Base-by-base conservation (phyloP, 64 coral and sea anemone species). In the Platygyra sinensis region DNA sequence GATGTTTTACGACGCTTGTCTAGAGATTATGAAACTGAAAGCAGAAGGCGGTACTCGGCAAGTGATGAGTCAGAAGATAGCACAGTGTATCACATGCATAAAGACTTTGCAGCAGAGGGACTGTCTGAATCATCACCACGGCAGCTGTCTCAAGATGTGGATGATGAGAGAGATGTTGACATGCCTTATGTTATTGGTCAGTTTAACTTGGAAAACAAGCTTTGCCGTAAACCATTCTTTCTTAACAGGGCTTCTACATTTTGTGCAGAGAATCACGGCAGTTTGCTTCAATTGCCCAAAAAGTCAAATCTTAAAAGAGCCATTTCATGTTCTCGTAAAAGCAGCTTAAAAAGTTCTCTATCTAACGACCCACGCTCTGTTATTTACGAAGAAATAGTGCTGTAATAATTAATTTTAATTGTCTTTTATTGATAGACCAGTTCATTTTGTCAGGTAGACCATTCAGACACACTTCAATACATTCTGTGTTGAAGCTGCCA, bases 101-200 rank as follows among this genome's bases (percentile, higher is more conserved):
- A 83, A 19, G 22, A 33, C 32, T 11, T 25, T 25, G 10, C 33
- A 39, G 61, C 20, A 2, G 62, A 38, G 81, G 22, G 39, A 8
- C 30, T 49, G 22, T 71, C 73, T 17, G 72, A 74, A 64, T 52
- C 87, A 46, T 89, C 76, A 51, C 79, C 32, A 13, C 42, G 78
- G 63, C 79, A 94, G 75, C 74, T 52, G 30, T 85, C 59, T 18
- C 72, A 85, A 84, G 92, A 89, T 10, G 72, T 89, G 30, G 80
- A 80, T 42, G 72, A 89, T 30, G 92, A 94, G 60, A 88, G 92
- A 59, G 88, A 88, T 77, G 87, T 94, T 65, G 87, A 94, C 76
- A 55, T 76, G 39, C 92, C 92, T 38, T 94, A 94, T 77, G 92
- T 94, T 11, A 89, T 94, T 77, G 92, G 92, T 94, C 87, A 94